A percentile compares a stretch with the other conserved stretches of the same genome.
Evolutionary conservation across 2,113 vertebrate genomes (phyloP).

Genomic region (Stigmatopora nigra): DNA sequence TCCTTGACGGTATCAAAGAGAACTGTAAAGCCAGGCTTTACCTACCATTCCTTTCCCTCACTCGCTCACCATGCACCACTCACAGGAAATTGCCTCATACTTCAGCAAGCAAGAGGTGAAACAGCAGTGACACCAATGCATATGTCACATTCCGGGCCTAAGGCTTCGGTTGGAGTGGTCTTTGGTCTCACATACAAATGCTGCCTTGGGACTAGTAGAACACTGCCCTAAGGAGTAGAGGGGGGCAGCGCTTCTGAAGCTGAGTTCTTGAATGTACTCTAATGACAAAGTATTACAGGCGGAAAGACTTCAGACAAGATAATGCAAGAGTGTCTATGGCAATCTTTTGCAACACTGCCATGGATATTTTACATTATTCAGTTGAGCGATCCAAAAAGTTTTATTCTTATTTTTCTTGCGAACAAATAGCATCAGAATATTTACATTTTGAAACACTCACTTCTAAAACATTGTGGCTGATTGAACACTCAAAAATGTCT

Average conservation of each 20-base stretch:
- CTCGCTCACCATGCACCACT: constrained; percentile 55
- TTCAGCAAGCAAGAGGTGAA: constrained; percentile 74
- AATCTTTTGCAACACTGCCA: too few species aligned
- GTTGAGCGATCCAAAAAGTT: too few species aligned
- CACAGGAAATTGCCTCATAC: constrained; percentile 75
- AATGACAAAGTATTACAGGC: neutral
- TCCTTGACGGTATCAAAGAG: constrained; percentile 67
- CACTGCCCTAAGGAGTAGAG: constrained; percentile 60
- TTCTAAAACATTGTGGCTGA: too few species aligned
- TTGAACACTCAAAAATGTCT: too few species aligned
- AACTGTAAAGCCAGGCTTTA: constrained; percentile 50
- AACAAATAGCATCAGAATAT: neutral
- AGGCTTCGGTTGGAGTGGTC: constrained; percentile 65
- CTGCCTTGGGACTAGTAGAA: constrained; percentile 61
- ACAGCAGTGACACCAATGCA: constrained; percentile 63
- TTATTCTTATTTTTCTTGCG: too few species aligned
- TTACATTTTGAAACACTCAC: too few species aligned
- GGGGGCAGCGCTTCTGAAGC: constrained; percentile 59
- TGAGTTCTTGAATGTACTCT: constrained; percentile 32
- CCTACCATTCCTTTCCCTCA: constrained; percentile 40
- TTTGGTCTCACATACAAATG: constrained; percentile 64
- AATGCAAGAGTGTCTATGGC: constrained; percentile 4
- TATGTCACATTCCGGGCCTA: constrained; percentile 66
- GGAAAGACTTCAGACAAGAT: neutral
- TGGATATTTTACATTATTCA: too few species aligned